Conservation (phyloP, 2,888 invertebrate genomes). For the Allophyes oxyacanthae region DNA sequence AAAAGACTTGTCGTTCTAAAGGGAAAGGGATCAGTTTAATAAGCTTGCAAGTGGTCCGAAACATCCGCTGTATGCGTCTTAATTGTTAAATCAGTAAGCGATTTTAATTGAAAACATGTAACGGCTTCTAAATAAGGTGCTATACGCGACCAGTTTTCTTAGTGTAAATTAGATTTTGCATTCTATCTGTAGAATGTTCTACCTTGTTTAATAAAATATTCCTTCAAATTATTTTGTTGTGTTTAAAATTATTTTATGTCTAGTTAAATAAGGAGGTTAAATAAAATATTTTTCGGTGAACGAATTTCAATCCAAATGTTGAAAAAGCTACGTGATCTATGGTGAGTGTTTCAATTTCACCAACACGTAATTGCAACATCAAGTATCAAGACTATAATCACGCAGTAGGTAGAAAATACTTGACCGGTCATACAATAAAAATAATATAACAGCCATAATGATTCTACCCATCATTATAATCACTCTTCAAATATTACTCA, state of each 20-base stretch:
- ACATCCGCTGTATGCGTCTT: constrained; percentile 54
- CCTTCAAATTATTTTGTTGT: no score
- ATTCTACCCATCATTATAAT: constrained; percentile 16
- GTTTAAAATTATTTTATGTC: not conserved
- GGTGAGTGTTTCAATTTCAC: no score
- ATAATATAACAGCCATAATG: constrained; percentile 15
- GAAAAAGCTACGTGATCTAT: no score
- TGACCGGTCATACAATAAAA: constrained; percentile 22
- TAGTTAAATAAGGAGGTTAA: constrained; percentile 5
- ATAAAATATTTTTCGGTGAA: no score
- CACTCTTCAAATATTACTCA: constrained; percentile 41
- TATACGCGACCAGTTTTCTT: constrained; percentile 17
- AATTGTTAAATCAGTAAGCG: constrained; percentile 33
- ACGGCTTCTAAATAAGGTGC: constrained; percentile 40
- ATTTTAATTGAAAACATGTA: constrained; percentile 56
- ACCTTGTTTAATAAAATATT: no score
- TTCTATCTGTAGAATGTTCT: not conserved
- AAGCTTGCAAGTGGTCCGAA: constrained; percentile 50
- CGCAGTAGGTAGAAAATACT: constrained; percentile 26
- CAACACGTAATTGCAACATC: no score
- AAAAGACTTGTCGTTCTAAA: constrained; percentile 50
- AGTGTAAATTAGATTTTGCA: constrained; percentile 5
- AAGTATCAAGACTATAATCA: constrained; percentile 2
- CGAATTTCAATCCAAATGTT: no score
- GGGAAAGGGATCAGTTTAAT: constrained; percentile 65